phyloP scores from a whole-genome alignment of 1,140 invertebrate genomes.

The Psix sp. region DNA sequence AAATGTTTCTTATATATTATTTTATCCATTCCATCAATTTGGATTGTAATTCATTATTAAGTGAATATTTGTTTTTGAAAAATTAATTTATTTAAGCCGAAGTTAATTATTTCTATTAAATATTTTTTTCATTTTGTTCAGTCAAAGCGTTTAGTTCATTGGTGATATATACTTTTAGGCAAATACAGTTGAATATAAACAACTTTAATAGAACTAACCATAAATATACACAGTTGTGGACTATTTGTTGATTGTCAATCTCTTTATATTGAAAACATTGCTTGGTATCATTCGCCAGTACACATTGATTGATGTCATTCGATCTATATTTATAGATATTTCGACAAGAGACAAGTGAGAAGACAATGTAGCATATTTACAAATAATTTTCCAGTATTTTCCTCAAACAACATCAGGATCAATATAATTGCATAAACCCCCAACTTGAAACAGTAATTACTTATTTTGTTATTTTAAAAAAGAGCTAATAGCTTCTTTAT shows the following conservation, averaged over 20 bases:
- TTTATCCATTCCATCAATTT: too few species aligned
- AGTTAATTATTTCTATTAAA: constrained; percentile 17
- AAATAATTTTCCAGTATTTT: neutral
- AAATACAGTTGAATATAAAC: constrained; percentile 43
- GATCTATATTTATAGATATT: constrained; percentile 31
- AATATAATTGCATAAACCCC: too few species aligned
- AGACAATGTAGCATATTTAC: constrained; percentile 19
- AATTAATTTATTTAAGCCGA: too few species aligned
- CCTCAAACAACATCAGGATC: too few species aligned
- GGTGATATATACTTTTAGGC: too few species aligned
- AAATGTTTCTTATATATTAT: too few species aligned
- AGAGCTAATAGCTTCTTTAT: too few species aligned
- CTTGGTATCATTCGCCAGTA: constrained; percentile 44
- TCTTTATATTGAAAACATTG: constrained; percentile 55
- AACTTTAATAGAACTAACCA: constrained; percentile 40
- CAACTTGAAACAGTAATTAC: too few species aligned
- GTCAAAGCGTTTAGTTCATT: constrained; percentile 46
- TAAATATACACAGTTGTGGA: constrained; percentile 17
- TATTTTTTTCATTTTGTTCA: constrained; percentile 24
- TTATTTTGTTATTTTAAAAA: too few species aligned
- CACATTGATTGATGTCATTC: constrained; percentile 29
- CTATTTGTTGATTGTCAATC: constrained; percentile 54
- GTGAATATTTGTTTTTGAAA: too few species aligned
- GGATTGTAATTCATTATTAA: too few species aligned
- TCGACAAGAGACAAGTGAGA: constrained; percentile 44